Base-by-base conservation (phyloP, 2,113 vertebrate species). In the Hyla sarda region DNA sequence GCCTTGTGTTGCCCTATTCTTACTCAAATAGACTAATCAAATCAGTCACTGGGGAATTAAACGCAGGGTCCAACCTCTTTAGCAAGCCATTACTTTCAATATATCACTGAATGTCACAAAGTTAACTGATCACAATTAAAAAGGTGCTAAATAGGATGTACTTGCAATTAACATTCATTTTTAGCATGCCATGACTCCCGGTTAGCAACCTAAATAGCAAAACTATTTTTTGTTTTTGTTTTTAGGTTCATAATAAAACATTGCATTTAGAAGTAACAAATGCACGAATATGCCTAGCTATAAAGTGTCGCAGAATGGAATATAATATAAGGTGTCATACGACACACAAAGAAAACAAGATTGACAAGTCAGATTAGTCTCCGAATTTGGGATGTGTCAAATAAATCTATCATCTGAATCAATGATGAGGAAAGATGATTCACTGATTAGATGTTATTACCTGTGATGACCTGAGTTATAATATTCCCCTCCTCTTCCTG, bases 1-100 rank as follows among this genome's bases (percentile, higher is more conserved):
- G 93, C 92, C 94, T 94, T 94, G 89, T 93, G 92, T 94, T 95
- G 93, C 92, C 94, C 93, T 94, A 93, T 94, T 95, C 89, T 92
- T 92, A 95, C 93, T 93, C 89, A 90, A 95, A 92, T 92, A 92
- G 91, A 93, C 93, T 95, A 96, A 96, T 96, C 94, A 96, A 95
- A 95, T 93, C 92, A 93, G 94, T 94, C 93, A 95, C 93, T 90
- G 90, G 93, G 88, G 89, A 92, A 89, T 93, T 94, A 93, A 88
- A 88, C 86, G 90, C 84, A 90, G 86, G 88, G 90, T 93, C 83
- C 90, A 89, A 91, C 89, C 90, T 91, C 89, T 91, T 91, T 93
- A 92, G 89, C 90, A 91, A 91, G 91, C 90, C 90, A 76, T 32
- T 82, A 91, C 87, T 90, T 89, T 89, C 88, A 88, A 67, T 90